Conservation (phyloP, 2,797 vertebrate species). For the Urocyon cinereoargenteus region DNA sequence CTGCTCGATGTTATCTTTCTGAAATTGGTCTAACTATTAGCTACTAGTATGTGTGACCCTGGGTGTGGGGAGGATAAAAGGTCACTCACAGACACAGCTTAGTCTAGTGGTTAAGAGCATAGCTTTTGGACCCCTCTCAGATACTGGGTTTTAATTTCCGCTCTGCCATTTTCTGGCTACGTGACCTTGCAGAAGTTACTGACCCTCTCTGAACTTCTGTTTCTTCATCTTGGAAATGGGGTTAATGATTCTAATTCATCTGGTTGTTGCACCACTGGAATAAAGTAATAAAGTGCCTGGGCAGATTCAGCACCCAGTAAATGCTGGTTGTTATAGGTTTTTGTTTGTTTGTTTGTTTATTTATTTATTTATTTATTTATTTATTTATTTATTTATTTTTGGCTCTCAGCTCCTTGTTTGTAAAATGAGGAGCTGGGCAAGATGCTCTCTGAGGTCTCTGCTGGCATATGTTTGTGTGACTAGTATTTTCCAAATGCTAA, state of each 20-base stretch:
- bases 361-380: too few relatives aligned
- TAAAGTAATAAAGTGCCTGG: constrained; percentile 21
- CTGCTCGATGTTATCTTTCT: neutral
- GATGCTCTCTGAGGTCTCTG: constrained; percentile 54
- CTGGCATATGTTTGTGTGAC: constrained; percentile 46
- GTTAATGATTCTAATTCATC: constrained; percentile 37
- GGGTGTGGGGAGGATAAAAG: neutral
- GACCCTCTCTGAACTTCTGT: constrained; percentile 29
- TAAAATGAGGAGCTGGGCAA: constrained; percentile 5
- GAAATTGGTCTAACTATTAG: neutral
- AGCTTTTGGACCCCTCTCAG: neutral
- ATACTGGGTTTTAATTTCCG: neutral
- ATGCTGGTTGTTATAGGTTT: neutral
- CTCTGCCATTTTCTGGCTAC: constrained; percentile 34
- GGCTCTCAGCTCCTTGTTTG: constrained; percentile 38
- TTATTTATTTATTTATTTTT: neutral
- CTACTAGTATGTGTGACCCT: neutral
- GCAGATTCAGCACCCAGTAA: neutral
- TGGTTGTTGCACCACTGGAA: constrained; percentile 31
- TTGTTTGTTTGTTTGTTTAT: neutral
- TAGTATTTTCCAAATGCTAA: constrained; percentile 71
- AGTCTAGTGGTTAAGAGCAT: constrained; percentile 3
- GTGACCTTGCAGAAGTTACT: constrained; percentile 48
- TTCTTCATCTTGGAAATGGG: constrained; percentile 29
- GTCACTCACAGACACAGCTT: neutral